Conservation (phyloP, 2,113 vertebrate genomes). For the Sula dactylatra region DNA sequence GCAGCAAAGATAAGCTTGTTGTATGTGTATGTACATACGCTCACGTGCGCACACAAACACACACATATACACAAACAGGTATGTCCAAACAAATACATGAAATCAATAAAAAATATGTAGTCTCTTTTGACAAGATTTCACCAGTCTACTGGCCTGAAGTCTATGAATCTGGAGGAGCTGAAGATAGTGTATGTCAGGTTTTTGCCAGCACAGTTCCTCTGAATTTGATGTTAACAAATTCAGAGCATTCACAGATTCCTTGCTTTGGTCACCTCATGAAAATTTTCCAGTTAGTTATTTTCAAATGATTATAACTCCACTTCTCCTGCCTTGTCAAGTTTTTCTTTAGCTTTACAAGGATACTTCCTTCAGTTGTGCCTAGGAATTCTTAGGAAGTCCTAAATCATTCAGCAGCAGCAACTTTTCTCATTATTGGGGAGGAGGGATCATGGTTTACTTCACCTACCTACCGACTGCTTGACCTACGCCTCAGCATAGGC, state of each 20-base stretch:
- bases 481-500: not conserved
- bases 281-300: not conserved
- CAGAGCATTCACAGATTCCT: not conserved
- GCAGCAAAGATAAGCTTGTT: not conserved
- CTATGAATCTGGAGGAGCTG: not conserved
- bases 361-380: not conserved
- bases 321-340: not conserved
- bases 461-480: not conserved
- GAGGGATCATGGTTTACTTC: not conserved
- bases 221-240: not conserved
- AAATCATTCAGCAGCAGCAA: not conserved
- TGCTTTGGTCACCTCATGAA: not conserved
- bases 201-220: not conserved
- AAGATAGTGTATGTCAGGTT: not conserved
- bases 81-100: not conserved
- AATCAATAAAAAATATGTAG: not conserved
- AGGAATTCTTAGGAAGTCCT: not conserved
- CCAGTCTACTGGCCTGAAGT: not conserved
- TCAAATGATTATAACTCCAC: not conserved
- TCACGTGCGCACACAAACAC: rapidly evolving
- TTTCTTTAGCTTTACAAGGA: not conserved
- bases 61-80: rapidly evolving
- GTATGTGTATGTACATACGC: not conserved
- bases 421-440: not conserved
- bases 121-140: not conserved